A percentile compares a stretch with the other conserved stretches of the same genome.
Evolutionary conservation across 2,113 vertebrate species (phyloP).

Genomic region (Corvus cornix): DNA sequence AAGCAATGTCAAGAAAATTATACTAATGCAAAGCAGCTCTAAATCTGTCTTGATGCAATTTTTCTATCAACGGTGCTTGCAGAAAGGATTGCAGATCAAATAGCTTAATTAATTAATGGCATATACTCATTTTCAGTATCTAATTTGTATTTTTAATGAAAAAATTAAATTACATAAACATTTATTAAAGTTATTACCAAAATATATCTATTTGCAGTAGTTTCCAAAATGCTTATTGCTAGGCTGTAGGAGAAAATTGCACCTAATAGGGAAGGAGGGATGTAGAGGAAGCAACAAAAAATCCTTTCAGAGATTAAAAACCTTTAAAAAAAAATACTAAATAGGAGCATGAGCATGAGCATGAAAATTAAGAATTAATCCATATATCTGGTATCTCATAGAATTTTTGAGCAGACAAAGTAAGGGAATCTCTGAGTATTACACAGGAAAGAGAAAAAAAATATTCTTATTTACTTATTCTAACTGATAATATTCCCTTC

Average conservation of each 20-base stretch:
- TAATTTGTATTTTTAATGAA: background rate
- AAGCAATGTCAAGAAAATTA: background rate
- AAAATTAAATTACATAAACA: background rate
- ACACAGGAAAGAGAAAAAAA: background rate
- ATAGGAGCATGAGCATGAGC: background rate
- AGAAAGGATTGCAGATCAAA: background rate
- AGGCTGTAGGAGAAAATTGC: background rate
- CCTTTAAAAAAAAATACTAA: background rate
- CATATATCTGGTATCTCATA: background rate
- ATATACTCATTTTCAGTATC: background rate
- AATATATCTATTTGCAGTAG: background rate
- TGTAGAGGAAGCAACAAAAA: background rate
- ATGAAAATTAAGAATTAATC: background rate
- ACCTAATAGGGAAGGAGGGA: background rate
- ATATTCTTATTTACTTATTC: background rate
- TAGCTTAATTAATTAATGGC: background rate
- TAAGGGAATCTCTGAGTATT: background rate
- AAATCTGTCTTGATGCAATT: background rate
- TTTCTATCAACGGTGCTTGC: background rate
- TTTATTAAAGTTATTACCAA: background rate
- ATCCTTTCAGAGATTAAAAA: background rate
- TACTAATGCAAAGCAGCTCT: background rate
- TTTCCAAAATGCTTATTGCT: background rate
- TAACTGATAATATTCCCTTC: background rate
- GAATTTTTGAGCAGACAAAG: background rate